Evolutionary conservation across 2,113 vertebrate species (phyloP).

Genomic region (Macrotus californicus): DNA sequence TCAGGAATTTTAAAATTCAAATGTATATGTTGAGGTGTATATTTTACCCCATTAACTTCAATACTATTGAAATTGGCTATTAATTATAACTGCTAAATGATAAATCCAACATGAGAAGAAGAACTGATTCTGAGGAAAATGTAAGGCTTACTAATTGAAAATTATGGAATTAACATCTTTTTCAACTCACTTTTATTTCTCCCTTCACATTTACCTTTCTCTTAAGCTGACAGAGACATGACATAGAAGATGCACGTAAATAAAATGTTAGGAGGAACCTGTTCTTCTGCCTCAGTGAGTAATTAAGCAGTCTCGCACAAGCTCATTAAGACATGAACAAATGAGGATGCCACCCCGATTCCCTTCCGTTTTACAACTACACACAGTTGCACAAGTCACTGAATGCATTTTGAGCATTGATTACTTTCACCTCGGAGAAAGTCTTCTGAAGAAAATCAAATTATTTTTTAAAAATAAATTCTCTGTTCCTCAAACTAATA

Average conservation of each 20-base stretch:
- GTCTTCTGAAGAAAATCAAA: constrained; percentile 31
- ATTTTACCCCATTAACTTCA: constrained; percentile 5
- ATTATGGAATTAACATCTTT: constrained; percentile 8
- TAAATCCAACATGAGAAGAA: constrained; percentile 11
- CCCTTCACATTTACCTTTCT: not conserved
- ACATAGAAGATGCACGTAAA: not conserved
- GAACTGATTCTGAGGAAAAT: constrained; percentile 20
- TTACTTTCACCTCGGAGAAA: not conserved
- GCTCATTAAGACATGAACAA: not conserved
- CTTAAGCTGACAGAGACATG: not conserved
- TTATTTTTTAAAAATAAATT: not conserved
- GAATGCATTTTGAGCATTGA: not conserved
- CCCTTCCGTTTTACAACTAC: not conserved
- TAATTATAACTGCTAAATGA: constrained; percentile 43
- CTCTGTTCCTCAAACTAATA: constrained; percentile 11
- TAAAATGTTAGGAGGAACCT: constrained; percentile 5
- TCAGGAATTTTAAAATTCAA: constrained; percentile 8
- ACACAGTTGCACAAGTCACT: not conserved
- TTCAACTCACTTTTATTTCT: constrained; percentile 11
- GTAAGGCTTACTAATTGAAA: not conserved
- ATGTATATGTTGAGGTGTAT: not conserved
- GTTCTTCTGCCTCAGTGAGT: not conserved
- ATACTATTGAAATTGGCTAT: not conserved
- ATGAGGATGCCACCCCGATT: not conserved
- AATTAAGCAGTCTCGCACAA: not conserved